A percentile compares a stretch with the other conserved stretches of the same genome.
phyloP scores from a whole-genome alignment of 2,113 vertebrate species.

The Manacus vitellinus region DNA sequence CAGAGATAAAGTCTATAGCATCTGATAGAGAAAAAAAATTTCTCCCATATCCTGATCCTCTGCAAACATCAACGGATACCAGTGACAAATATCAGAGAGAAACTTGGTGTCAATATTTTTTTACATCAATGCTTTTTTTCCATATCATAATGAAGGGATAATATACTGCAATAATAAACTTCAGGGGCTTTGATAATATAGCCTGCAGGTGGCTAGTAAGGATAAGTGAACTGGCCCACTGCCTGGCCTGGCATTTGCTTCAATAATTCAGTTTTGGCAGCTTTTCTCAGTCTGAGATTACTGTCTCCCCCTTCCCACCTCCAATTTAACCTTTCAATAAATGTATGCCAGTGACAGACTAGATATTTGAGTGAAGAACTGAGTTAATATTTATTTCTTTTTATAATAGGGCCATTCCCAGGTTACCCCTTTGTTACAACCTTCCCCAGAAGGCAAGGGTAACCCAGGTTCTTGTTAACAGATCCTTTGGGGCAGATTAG shows the following conservation, averaged over 20 bases:
- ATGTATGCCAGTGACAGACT: not conserved
- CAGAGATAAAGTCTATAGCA: not conserved
- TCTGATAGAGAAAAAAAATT: not conserved
- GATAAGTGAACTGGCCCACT: conserved; percentile 38
- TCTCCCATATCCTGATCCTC: not conserved
- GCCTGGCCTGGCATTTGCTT: conserved; percentile 39
- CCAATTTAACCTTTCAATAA: conserved; percentile 56
- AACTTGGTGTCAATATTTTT: conserved; percentile 14
- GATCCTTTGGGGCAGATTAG: not conserved
- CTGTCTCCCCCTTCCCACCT: not conserved
- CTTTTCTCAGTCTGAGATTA: conserved; percentile 26
- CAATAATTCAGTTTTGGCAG: conserved; percentile 10
- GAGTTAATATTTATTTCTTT: not conserved
- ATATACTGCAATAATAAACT: conserved; percentile 1
- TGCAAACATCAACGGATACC: not conserved
- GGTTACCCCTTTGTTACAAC: not conserved
- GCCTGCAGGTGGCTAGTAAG: conserved; percentile 37
- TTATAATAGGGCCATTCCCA: not conserved
- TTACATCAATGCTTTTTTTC: not conserved
- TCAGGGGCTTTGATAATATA: not conserved
- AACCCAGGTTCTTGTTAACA: not conserved
- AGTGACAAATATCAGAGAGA: not conserved
- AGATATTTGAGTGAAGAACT: not conserved
- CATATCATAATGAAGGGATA: not conserved
- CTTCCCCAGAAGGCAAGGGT: not conserved